Evolutionary conservation across 1,140 invertebrate species (phyloP).

Genomic region (Lepidurus packardi): DNA sequence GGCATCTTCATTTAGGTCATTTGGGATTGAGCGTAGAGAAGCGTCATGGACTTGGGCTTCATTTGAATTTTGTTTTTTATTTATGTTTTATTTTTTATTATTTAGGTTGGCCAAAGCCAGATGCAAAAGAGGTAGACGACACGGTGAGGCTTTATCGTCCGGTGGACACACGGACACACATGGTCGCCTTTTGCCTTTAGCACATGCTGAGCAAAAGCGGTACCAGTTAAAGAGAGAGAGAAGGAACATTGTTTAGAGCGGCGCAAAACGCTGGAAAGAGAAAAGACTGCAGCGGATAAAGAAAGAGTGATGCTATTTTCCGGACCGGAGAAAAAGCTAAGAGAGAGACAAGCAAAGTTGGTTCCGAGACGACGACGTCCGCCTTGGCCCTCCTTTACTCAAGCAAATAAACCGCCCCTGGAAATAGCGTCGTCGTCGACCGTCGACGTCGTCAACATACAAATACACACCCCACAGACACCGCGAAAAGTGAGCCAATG

Average conservation of each 20-base stretch:
- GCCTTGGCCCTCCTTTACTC: slow-evolving; percentile 12
- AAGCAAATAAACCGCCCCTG: slow-evolving; percentile 21
- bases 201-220: slow-evolving; percentile 3
- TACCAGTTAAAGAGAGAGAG: not conserved
- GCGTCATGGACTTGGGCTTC: too few relatives aligned
- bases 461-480: slow-evolving; percentile 21
- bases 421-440: slow-evolving; percentile 20
- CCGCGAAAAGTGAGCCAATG: slow-evolving; percentile 20
- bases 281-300: slow-evolving; percentile 6
- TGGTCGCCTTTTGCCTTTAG: not conserved
- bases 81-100: too few relatives aligned
- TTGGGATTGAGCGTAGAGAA: too few relatives aligned
- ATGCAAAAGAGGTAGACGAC: not conserved
- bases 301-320: slow-evolving; percentile 18
- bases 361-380: slow-evolving; percentile 17
- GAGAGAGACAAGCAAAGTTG: slow-evolving; percentile 8
- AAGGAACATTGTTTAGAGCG: slow-evolving; percentile 15
- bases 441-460: slow-evolving; percentile 17
- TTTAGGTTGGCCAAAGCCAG: not conserved
- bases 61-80: too few relatives aligned
- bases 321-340: slow-evolving; percentile 7
- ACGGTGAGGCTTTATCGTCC: not conserved
- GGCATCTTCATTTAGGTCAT: too few relatives aligned
- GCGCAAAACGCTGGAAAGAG: not conserved
- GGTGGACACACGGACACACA: slow-evolving; percentile 4